Evolutionary conservation across 2,797 vertebrate species (phyloP).

Genomic region (Eidolon dupreanum): DNA sequence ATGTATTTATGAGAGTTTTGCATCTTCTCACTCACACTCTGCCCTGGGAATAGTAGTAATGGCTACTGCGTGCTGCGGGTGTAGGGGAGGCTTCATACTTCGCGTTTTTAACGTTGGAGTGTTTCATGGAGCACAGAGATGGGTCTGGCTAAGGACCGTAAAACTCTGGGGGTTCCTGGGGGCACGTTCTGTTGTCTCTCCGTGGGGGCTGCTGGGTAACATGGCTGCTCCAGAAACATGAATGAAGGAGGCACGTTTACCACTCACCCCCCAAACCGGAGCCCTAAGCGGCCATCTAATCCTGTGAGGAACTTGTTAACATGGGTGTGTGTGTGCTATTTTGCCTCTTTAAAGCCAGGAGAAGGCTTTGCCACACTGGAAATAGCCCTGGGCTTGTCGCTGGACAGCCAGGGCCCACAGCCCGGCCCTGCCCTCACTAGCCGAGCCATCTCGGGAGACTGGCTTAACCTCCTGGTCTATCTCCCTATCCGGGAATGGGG

Average conservation of each 20-base stretch:
- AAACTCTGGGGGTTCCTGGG: background rate
- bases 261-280: background rate
- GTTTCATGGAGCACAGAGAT: background rate
- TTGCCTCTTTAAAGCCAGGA: slow-evolving; percentile 27
- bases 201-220: background rate
- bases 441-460: background rate
- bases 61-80: no score
- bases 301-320: background rate
- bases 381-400: background rate
- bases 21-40: background rate
- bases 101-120: background rate
- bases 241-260: background rate
- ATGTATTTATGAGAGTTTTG: background rate
- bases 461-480: background rate
- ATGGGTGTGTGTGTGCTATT: no score
- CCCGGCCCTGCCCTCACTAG: background rate
- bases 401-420: background rate
- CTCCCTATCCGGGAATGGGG: background rate
- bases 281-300: background rate
- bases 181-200: background rate
- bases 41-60: background rate
- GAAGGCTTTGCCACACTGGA: background rate
- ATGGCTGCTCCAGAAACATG: background rate
- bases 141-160: background rate
- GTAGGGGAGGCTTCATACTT: background rate